Evolutionary conservation across 1,140 invertebrate species (phyloP), one percentile per base, ranked within the genome.

Genomic region (Brachionus angularis): DNA sequence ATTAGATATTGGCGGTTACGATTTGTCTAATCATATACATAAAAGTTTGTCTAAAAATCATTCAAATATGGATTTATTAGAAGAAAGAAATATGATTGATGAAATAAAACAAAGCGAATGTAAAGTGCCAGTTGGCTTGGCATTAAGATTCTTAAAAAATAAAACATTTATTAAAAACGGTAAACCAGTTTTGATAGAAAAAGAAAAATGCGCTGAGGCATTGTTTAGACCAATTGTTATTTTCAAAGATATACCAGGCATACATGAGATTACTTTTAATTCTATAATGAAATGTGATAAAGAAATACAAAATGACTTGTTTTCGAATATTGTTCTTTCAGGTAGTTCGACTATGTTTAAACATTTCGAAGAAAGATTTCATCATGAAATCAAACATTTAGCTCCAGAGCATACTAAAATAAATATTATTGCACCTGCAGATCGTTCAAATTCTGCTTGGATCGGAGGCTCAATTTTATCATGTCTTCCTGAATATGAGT

Each of bases 191-290:
- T n/a, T n/a, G n/a, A n/a, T n/a, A n/a, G n/a, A n/a, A n/a, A n/a
- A 91, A 90, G 94, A 25, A 90, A 89, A 77, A 91, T 93, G 81
- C 93, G 90, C 77, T 91, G 92, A 95, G 80, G 91, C 91, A 74
- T 87, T 95, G 71, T 95, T 94, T 90, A 91, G 93, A 82, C 80
- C 55, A 80, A 93, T 98, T 83, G 82, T 98, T 72, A 89, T 99
- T 73, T 96, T 96, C 12, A 92, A 96, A 78, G 96, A 98, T 82
- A 96, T 88, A 80, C 92, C 96, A 84, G 96, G 96, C 73, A 86
- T 99, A 47, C 94, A 98, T 78, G 93, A 98, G 83, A 92, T 97
- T 29, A 33, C 27, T 5, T 10, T 16, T 21, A 42, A 61, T 14
- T 18, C 55, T 23, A 61, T 44, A 25, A 39, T 39, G 42, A 61